Evolutionary conservation across 2,113 vertebrate species (phyloP).

Genomic region (Diphyllodes magnificus): DNA sequence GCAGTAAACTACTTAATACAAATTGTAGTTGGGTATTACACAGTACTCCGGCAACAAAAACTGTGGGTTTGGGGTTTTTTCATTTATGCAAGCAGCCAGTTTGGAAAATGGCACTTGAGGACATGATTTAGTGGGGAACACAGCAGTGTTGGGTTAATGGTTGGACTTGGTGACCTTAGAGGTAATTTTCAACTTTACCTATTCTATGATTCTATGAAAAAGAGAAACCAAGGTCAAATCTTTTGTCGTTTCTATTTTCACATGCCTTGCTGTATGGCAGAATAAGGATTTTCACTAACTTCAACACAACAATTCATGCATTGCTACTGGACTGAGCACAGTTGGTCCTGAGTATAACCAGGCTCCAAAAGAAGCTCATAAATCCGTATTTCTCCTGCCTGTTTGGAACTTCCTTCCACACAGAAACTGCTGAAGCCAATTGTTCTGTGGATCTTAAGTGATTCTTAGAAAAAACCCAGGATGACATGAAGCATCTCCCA

Average conservation of each 20-base stretch:
- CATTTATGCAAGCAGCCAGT: neutral
- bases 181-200: neutral
- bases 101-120: neutral
- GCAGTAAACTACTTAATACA: neutral
- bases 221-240: neutral
- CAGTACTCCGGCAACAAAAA: neutral
- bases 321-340: neutral
- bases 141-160: neutral
- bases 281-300: neutral
- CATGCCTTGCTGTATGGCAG: neutral
- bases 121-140: neutral
- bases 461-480: neutral
- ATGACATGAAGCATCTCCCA: neutral
- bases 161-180: neutral
- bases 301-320: neutral
- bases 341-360: neutral
- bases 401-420: neutral
- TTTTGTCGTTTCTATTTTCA: neutral
- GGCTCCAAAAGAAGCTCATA: neutral
- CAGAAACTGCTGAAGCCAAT: neutral
- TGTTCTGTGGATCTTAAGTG: neutral
- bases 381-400: neutral
- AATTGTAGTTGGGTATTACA: neutral
- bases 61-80: neutral
- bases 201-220: neutral